Conservation (phyloP, 1,140 invertebrate genomes). For the Ceratosolen fusciceps region DNA sequence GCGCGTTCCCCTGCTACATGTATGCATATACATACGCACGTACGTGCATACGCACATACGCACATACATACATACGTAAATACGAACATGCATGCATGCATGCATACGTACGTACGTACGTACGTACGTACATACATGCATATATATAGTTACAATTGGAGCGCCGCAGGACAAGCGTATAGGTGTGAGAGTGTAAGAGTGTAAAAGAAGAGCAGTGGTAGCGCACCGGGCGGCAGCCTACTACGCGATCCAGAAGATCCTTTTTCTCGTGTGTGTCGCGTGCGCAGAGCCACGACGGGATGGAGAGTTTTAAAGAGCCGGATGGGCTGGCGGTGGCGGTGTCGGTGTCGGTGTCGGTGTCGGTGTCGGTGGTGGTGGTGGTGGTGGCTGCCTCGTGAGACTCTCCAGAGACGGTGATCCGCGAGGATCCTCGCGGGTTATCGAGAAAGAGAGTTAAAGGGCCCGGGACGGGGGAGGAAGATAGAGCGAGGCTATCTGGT, state of each 20-base stretch:
- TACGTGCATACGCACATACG: neutral
- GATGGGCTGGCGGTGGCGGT: too few species aligned
- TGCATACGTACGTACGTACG: neutral
- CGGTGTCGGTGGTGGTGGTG: too few species aligned
- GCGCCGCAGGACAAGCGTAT: neutral
- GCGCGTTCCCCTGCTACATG: neutral
- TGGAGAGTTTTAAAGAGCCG: slow-evolving; percentile 11
- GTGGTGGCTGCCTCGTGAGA: too few species aligned
- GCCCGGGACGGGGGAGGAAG: too few species aligned
- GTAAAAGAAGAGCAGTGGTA: neutral
- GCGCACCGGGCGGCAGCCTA: slow-evolving; percentile 1
- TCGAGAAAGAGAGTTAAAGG: too few species aligned
- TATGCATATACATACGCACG: neutral
- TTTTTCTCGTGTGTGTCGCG: neutral
- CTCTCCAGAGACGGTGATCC: too few species aligned
- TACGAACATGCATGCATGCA: neutral
- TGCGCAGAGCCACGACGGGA: neutral
- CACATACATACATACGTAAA: neutral
- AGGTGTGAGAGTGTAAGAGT: too few species aligned
- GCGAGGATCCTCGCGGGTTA: too few species aligned
- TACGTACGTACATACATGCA: neutral
- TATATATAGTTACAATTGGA: neutral
- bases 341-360: too few species aligned
- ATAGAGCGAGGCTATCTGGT: too few species aligned
- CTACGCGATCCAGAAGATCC: neutral